Base-by-base conservation (phyloP, 2,888 invertebrate genomes). In the Drymonia ruficornis region DNA sequence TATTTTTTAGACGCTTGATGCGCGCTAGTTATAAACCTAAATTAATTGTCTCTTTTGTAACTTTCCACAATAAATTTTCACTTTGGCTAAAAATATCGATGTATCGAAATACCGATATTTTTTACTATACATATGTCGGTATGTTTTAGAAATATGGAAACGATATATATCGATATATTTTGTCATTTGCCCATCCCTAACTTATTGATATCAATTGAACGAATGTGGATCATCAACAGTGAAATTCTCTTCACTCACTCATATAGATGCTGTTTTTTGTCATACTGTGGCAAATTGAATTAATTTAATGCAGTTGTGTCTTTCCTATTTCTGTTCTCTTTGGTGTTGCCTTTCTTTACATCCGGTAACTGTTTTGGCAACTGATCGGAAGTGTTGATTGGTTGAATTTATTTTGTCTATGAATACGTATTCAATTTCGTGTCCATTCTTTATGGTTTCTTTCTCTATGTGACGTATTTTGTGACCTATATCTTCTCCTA, bases 191-290 rank as follows among this genome's bases (percentile, higher is more conserved):
- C n/a, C n/a, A n/a, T n/a, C n/a, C n/a, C n/a, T n/a, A n/a, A 70
- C 74, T 78, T 78, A 83, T 78, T 78, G 75, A 72, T 70, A 69
- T 61, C 77, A 79, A 83, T 83, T 78, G 77, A 64, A 72, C 46
- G 47, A 62, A 80, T 77, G 65, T 74, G 51, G 77, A 72, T 72
- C 77, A 70, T 67, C 31, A 47, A 47, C 50, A 55, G 72, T 68
- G 74, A 75, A 72, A 76, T 71, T 70, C 61, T 54, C 34, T 31
- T 49, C 48, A 31, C 15, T 23, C 36, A 12, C 12, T 28, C 45
- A 5, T 6, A 28, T 45, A 6, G 29, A 45, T 19, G 43, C 52
- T 61, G 55, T 63, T 60, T 65, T 60, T 47, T 34, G 29, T 47
- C 2, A 34, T 18, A 47, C 47, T 4, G 12, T 16, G 34, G 19